phyloP scores from a whole-genome alignment of 1,140 invertebrate genomes.

The Acyrthosiphon pisum region DNA sequence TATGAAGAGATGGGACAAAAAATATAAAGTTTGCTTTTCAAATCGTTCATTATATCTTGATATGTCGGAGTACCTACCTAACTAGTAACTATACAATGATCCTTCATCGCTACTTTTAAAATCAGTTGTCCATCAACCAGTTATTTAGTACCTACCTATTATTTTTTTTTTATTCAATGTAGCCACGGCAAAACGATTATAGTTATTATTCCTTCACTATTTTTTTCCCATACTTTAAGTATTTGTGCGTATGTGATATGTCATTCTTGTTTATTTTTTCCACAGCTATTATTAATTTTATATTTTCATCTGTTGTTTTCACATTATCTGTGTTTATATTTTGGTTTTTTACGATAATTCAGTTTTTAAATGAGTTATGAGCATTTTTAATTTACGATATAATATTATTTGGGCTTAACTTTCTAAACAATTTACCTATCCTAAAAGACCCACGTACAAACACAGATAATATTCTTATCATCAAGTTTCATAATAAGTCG shows the following conservation, averaged over 20 bases:
- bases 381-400: no score
- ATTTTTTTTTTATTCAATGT: background rate
- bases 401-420: no score
- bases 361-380: no score
- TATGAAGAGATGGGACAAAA: no score
- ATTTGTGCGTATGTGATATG: background rate
- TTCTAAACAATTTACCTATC: no score
- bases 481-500: no score
- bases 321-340: no score
- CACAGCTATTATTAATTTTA: background rate
- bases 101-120: background rate
- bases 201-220: background rate
- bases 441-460: no score
- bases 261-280: background rate
- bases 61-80: background rate
- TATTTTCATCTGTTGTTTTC: background rate
- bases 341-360: no score
- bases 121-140: background rate
- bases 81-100: no score
- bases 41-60: background rate
- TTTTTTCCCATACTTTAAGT: background rate
- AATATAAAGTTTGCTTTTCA: no score
- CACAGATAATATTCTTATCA: no score
- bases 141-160: background rate
- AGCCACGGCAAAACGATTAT: background rate